phyloP scores from a whole-genome alignment of 1,140 invertebrate species.

The Antheraea pernyi region DNA sequence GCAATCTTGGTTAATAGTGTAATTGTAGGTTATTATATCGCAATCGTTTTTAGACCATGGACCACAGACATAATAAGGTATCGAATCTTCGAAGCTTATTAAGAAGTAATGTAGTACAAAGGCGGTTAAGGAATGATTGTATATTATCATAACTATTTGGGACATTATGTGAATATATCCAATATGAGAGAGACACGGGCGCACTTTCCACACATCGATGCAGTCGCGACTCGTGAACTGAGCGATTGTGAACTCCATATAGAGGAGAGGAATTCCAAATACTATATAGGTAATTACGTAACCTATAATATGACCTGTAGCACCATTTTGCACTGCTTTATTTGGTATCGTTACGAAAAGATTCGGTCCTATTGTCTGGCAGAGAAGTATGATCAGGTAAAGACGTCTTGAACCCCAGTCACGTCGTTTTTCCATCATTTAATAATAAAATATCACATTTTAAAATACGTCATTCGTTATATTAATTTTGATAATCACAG shows the following conservation, averaged over 20 bases:
- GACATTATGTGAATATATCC: conserved; percentile 48
- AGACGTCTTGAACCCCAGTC: conserved; percentile 22
- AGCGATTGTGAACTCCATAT: conserved; percentile 83
- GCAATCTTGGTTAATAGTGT: conserved; percentile 57
- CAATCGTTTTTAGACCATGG: conserved; percentile 47
- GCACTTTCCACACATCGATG: conserved; percentile 75
- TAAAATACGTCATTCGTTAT: background rate
- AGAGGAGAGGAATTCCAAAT: conserved; percentile 80
- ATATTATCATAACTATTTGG: conserved; percentile 46
- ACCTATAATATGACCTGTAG: conserved; percentile 36
- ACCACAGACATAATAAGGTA: conserved; percentile 58
- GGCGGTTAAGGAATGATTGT: conserved; percentile 44
- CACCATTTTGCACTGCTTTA: conserved; percentile 37
- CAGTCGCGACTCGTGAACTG: conserved; percentile 83
- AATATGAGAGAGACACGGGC: conserved; percentile 51
- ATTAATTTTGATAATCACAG: background rate
- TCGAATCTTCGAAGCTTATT: conserved; percentile 57
- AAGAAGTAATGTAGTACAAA: conserved; percentile 64
- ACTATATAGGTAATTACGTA: conserved; percentile 36
- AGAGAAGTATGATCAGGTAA: conserved; percentile 28
- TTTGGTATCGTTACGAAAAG: conserved; percentile 34
- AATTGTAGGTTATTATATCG: conserved; percentile 49
- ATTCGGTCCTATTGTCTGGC: conserved; percentile 29
- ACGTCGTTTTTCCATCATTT: conserved; percentile 6
- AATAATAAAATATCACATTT: background rate